Evolutionary conservation across 1,140 invertebrate species (phyloP), one percentile per base, ranked within the genome.

Genomic region (Nasonia longicornis): DNA sequence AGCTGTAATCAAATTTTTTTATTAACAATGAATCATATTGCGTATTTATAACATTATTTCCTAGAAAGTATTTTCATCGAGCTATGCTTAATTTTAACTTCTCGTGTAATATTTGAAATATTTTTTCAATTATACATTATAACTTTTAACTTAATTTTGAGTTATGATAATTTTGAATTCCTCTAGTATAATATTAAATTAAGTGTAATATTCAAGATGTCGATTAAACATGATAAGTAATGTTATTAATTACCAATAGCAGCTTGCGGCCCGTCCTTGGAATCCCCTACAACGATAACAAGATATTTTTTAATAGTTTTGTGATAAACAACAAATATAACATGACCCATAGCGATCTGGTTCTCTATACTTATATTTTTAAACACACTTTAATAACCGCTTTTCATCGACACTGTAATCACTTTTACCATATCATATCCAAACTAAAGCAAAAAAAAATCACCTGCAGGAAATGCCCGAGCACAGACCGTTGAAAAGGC

Each of bases 381-480:
- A 58, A n/a, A 20, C 45, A 0, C 16, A 58, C 14, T 20, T 58
- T 58, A 45, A 52, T 12, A 48, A 16, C 3, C 45, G 12, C n/a
- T 42, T 77, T 35, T 63, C 31, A 77, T 45, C 16, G 10, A 0
- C 52, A 76, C 58, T 69, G 67, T 31, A 45, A 52, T 76, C 74
- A 76, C 52, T 66, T 76, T 6, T 31, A 10, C 7, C 10, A 38
- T 70, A 70, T n/a, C 52, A 58, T 4, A 12, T 29, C 1, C 29
- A 29, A 26, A 12, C 29, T n/a, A 42, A 72, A 42, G 10, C 14
- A 20, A 72, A 48, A 73, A 73, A 73, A 73, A 73, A 52, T 82
- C 75, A 82, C 80, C 75, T 82, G 75, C 11, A n/a, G 69, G 75
- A 77, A 73, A 77, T 0, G 75, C 35, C 12, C 20, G 67, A 16